Conservation (phyloP, 2,797 vertebrate species). For the Sphenodon punctatus region DNA sequence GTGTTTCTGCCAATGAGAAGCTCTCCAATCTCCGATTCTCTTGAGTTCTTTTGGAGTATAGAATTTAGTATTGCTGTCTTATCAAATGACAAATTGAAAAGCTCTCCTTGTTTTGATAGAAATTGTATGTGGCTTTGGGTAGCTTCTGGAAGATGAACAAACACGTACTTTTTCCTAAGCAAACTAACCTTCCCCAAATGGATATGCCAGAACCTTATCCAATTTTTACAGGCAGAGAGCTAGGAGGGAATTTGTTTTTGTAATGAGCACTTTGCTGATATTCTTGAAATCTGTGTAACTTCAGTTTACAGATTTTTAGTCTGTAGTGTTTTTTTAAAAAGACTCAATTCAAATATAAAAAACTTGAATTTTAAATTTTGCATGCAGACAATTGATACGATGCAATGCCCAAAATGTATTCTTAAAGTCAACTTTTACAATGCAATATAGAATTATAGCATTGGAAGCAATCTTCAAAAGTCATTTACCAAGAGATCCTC, state of each 20-base stretch:
- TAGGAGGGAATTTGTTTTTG: neutral
- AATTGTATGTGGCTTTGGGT: neutral
- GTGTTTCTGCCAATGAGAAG: neutral
- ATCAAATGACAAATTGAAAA: constrained; percentile 3
- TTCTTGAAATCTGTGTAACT: neutral
- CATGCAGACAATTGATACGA: too few species aligned
- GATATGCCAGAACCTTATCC: neutral
- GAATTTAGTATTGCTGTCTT: neutral
- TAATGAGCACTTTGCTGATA: neutral
- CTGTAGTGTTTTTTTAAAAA: too few species aligned
- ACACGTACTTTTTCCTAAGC: neutral
- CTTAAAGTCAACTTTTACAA: too few species aligned
- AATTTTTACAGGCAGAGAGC: neutral
- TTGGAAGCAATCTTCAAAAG: too few species aligned
- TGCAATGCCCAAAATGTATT: too few species aligned
- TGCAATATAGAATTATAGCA: too few species aligned
- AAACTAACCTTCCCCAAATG: constrained; percentile 8
- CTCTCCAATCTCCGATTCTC: neutral
- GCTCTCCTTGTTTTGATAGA: neutral
- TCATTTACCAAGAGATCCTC: too few species aligned
- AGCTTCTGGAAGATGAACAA: constrained; percentile 14
- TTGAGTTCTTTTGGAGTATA: neutral
- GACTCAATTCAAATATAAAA: too few species aligned
- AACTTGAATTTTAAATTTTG: too few species aligned
- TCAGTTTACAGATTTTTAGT: too few species aligned